Conservation (phyloP, 35 echinoderm and acorn worm species). For the Patiria miniata region DNA sequence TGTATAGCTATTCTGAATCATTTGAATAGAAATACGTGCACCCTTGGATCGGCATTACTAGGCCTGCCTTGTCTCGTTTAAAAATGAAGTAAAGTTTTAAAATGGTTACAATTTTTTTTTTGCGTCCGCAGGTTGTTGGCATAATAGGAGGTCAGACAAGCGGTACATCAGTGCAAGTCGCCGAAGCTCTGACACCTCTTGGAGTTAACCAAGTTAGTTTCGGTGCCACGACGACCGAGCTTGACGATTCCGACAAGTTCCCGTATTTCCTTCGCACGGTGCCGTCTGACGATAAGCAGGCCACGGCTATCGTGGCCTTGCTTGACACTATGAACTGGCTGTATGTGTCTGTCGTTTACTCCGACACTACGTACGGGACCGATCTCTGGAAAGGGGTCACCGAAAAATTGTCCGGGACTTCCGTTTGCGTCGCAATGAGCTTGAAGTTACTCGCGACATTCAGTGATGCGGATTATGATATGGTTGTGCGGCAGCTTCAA, state of each 20-base stretch:
- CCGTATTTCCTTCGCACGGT: conserved; percentile 82
- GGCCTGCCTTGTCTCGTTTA: no score
- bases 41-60: no score
- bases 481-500: conserved; percentile 39
- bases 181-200: conserved; percentile 61
- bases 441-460: conserved; percentile 17
- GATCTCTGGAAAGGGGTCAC: conserved; percentile 65
- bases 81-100: no score
- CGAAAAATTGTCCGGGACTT: not conserved
- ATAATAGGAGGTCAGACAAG: conserved; percentile 90
- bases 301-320: conserved; percentile 59
- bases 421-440: conserved; percentile 88
- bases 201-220: conserved; percentile 72
- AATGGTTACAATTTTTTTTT: no score
- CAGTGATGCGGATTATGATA: conserved; percentile 5
- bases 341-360: conserved; percentile 86
- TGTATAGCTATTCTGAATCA: no score
- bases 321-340: conserved; percentile 57
- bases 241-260: conserved; percentile 60
- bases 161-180: conserved; percentile 67
- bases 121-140: conserved; percentile 41
- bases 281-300: conserved; percentile 79
- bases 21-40: no score
- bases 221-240: conserved; percentile 52
- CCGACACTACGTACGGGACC: conserved; percentile 76